These are phyloP conservation scores for Agrotis segetum DNA, from an alignment of 2,888 invertebrate species.

Conservation along the genomic window DNA sequence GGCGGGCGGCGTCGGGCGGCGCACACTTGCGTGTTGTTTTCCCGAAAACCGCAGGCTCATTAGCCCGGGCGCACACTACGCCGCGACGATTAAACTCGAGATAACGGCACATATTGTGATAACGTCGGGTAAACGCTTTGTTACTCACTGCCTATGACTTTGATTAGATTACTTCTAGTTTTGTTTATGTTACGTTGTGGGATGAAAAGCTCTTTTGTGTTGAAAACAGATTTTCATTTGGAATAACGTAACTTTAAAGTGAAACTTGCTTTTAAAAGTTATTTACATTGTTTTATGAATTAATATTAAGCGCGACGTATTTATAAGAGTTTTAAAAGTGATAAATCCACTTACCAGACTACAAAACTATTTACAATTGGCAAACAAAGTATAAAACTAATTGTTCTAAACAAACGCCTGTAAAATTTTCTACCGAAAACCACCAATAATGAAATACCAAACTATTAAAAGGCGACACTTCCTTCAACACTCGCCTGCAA, in stretches of 20 bases:
- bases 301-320: neutral
- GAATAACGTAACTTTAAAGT: neutral
- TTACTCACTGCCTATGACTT: constrained; percentile 72
- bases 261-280: neutral
- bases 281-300: neutral
- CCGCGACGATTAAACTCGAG: constrained; percentile 86
- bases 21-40: constrained; percentile 84
- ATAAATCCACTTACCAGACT: neutral
- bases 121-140: constrained; percentile 75
- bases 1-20: constrained; percentile 59
- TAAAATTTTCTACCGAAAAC: neutral
- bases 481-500: neutral
- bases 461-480: constrained; percentile 37
- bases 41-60: constrained; percentile 88
- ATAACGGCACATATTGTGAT: constrained; percentile 83
- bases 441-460: constrained; percentile 15
- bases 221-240: constrained; percentile 29
- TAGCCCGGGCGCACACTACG: constrained; percentile 87
- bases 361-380: too few relatives aligned
- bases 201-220: constrained; percentile 47
- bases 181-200: constrained; percentile 69
- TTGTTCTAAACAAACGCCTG: neutral
- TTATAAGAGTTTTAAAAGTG: neutral
- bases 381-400: neutral
- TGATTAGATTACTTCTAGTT: constrained; percentile 79